Evolutionary conservation across 2,888 invertebrate species (phyloP).

Genomic region (Caradrina kadenii): DNA sequence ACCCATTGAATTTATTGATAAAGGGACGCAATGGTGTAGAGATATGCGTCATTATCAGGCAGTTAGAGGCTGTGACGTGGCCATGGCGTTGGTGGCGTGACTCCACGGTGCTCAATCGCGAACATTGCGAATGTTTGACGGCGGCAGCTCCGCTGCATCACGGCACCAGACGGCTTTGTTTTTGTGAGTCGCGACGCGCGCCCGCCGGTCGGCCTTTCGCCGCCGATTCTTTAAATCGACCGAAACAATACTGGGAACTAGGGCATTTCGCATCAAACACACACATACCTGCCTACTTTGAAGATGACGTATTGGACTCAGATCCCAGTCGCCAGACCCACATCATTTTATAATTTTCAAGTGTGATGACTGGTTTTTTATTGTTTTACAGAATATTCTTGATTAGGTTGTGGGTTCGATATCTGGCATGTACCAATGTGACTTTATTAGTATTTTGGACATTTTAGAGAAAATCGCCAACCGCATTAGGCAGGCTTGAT

Average conservation of each 20-base stretch:
- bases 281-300: slow-evolving; percentile 63
- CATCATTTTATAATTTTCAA: background rate
- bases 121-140: slow-evolving; percentile 65
- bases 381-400: no score
- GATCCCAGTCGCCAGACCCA: background rate
- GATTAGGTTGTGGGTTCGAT: no score
- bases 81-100: slow-evolving; percentile 60
- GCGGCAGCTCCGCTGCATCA: slow-evolving; percentile 71
- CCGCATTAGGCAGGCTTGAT: no score
- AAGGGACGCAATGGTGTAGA: slow-evolving; percentile 34
- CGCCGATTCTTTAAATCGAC: slow-evolving; percentile 80
- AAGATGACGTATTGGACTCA: slow-evolving; percentile 52
- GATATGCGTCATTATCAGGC: slow-evolving; percentile 55
- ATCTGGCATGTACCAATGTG: no score
- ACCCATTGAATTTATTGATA: slow-evolving; percentile 7
- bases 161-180: slow-evolving; percentile 82
- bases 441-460: no score
- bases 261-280: slow-evolving; percentile 76
- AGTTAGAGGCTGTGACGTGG: slow-evolving; percentile 50
- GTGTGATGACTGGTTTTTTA: no score
- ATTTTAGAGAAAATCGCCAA: no score
- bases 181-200: slow-evolving; percentile 87
- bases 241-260: slow-evolving; percentile 85
- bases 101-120: slow-evolving; percentile 63
- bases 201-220: slow-evolving; percentile 75